Conservation (phyloP, 2,113 vertebrate genomes). For the Myiozetetes cayanensis region DNA sequence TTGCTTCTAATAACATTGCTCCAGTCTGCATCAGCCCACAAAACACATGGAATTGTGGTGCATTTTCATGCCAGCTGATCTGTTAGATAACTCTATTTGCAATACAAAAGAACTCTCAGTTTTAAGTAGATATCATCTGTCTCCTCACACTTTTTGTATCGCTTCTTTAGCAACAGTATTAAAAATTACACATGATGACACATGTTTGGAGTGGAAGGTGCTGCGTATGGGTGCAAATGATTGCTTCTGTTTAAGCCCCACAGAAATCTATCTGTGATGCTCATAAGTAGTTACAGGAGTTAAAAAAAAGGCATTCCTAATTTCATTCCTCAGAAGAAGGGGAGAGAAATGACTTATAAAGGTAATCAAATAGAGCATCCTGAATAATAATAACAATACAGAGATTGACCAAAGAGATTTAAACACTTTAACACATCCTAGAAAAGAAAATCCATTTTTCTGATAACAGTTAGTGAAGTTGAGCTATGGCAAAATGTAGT, state of each 20-base stretch:
- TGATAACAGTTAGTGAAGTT: not conserved
- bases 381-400: not conserved
- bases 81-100: not conserved
- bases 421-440: not conserved
- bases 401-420: not conserved
- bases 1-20: not conserved
- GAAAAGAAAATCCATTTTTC: not conserved
- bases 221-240: not conserved
- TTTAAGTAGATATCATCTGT: not conserved
- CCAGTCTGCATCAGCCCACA: not conserved
- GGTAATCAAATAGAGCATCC: not conserved
- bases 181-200: not conserved
- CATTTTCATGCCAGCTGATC: not conserved
- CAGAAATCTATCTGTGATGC: not conserved
- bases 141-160: not conserved
- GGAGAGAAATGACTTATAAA: not conserved
- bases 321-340: not conserved
- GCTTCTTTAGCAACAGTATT: not conserved
- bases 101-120: not conserved
- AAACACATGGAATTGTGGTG: not conserved
- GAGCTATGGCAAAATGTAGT: not conserved
- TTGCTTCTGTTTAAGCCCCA: not conserved
- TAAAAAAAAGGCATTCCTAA: not conserved
- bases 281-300: not conserved
- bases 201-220: not conserved